Evolutionary conservation across 2,888 invertebrate species (phyloP), one percentile per base, ranked within the genome.

Genomic region (Chouioia cunea): DNA sequence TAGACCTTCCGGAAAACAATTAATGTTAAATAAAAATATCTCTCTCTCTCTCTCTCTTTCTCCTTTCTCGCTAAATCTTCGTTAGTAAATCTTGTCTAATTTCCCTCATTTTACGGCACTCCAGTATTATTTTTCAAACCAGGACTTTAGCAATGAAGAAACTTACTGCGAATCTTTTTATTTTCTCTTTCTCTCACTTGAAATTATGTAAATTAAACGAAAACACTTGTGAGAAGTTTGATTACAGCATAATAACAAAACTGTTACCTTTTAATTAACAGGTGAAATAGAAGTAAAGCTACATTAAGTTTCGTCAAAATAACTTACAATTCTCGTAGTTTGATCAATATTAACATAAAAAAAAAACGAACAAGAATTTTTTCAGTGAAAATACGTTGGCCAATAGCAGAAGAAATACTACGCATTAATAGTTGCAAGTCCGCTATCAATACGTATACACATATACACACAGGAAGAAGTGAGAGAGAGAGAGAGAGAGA

Each of bases 131-230:
- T 52, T 69, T 36, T 3, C 36, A 63, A 63, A 69, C 48, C 46
- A 36, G 2, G n/a, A 47, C 57, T 69, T 63, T 58, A 52, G 46
- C 44, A 27, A 58, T 50, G 43, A 27, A 22, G 22, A 52, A 65
- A 63, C 65, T 60, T 65, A 56, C 60, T 65, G 60, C 44, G 56
- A 65, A 50, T 64, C 46, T 68, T 56, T 65, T 60, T 50, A 36
- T 27, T 43, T 58, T n/a, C 15, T 36, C 22, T 27, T 14, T 27
- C 27, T 56, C 57, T 47, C 36, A 48, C 64, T 70, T 20, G 18
- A 50, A 65, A 60, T 65, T 54, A 65, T 65, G 65, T 62, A 65
- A 60, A 70, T 70, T 65, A 60, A 70, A 48, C 64, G 65, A 65
- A 65, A 47, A 46, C 46, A 59, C 58, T 64, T 64, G 58, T 70